Conservation (phyloP, 2,113 vertebrate genomes). For the Ceuthmochares aereus region DNA sequence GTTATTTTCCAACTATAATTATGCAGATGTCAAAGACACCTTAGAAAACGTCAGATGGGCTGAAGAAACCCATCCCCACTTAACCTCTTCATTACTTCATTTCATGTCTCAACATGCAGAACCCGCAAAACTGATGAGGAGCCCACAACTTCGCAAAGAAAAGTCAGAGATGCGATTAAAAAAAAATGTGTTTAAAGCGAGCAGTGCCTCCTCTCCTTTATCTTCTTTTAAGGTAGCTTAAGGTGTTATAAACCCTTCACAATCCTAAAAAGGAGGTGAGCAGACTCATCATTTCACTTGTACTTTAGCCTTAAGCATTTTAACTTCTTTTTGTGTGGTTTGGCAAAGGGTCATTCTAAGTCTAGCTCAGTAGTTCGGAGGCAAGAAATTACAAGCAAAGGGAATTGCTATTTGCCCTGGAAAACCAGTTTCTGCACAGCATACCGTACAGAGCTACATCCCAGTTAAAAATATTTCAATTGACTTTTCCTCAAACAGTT, state of each 20-base stretch:
- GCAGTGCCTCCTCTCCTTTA: background rate
- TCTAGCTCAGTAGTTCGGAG: background rate
- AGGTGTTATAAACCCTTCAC: background rate
- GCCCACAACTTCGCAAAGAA: background rate
- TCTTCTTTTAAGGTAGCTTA: background rate
- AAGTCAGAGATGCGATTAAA: background rate
- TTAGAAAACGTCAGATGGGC: background rate
- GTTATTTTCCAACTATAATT: background rate
- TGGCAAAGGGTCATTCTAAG: background rate
- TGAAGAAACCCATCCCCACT: background rate
- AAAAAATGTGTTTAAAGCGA: background rate
- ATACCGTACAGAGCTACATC: background rate
- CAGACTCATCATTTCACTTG: background rate
- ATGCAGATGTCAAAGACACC: background rate
- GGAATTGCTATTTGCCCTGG: background rate
- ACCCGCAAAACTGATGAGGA: background rate
- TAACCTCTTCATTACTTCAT: background rate
- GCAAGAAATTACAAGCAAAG: background rate
- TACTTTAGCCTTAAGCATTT: background rate
- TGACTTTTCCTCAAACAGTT: background rate
- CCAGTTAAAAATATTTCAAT: background rate
- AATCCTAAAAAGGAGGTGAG: background rate
- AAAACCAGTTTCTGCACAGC: background rate
- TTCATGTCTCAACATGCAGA: background rate
- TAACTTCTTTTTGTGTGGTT: background rate